These are phyloP conservation scores for Pachypanchax playfairii DNA, from an alignment of 2,113 vertebrate genomes.

Conservation along the genomic window DNA sequence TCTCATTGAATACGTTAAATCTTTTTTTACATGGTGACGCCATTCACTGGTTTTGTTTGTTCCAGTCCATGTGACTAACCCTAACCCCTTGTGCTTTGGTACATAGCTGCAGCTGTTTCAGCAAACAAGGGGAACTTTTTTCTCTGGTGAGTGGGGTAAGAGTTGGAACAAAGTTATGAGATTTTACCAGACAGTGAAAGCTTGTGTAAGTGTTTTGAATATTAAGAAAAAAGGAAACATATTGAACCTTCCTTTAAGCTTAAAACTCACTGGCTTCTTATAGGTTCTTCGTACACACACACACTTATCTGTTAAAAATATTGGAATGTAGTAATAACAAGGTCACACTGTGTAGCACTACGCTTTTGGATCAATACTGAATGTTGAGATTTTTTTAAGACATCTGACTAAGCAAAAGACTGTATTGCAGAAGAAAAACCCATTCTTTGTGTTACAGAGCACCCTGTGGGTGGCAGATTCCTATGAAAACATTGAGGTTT, in stretches of 20 bases:
- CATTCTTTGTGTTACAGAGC: slow-evolving; percentile 22
- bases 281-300: not conserved
- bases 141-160: not conserved
- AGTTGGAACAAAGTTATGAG: not conserved
- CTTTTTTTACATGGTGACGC: too few species aligned
- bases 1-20: too few species aligned
- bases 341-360: slow-evolving; percentile 13
- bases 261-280: slow-evolving; percentile 5
- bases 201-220: not conserved
- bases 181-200: not conserved
- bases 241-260: not conserved
- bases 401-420: slow-evolving; percentile 4
- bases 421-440: not conserved
- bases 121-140: not conserved
- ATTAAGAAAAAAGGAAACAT: not conserved
- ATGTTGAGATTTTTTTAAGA: slow-evolving; percentile 29
- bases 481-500: slow-evolving; percentile 49
- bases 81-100: not conserved
- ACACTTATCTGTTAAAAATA: slow-evolving; percentile 1
- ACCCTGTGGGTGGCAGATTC: slow-evolving; percentile 55
- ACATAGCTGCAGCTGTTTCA: not conserved
- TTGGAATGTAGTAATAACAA: slow-evolving; percentile 17
- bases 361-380: slow-evolving; percentile 38
- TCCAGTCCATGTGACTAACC: too few species aligned
- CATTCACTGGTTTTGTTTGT: too few species aligned